Evolutionary conservation across 2,113 vertebrate genomes (phyloP).

Genomic region (Lonchura striata): DNA sequence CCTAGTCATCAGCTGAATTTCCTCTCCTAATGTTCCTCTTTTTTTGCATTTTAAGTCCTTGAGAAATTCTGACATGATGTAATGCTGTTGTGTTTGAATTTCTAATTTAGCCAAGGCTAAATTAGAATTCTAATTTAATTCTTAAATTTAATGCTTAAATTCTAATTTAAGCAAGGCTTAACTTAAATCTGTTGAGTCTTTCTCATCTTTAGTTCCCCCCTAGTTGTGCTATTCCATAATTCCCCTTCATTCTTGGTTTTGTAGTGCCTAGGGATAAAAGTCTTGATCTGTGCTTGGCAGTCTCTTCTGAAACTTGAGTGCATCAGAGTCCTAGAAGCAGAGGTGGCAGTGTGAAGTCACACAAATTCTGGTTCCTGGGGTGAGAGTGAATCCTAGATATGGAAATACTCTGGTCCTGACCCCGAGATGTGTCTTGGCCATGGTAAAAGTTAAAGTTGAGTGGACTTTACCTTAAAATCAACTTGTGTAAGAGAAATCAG

Average conservation of each 20-base stretch:
- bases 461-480: background rate
- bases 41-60: background rate
- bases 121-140: too few species aligned
- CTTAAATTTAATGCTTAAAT: too few species aligned
- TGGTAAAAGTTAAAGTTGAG: background rate
- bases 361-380: background rate
- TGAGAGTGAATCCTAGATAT: background rate
- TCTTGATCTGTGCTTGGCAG: background rate
- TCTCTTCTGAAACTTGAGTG: background rate
- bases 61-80: background rate
- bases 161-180: background rate
- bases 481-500: background rate
- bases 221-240: background rate
- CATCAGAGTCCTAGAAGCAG: background rate
- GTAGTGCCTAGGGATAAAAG: background rate
- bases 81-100: background rate
- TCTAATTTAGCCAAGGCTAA: background rate
- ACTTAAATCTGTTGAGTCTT: background rate
- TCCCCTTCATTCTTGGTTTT: background rate
- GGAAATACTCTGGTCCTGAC: fast-evolving
- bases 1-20: background rate
- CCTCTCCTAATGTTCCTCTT: background rate
- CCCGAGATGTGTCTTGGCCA: background rate
- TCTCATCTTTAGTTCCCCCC: background rate
- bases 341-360: background rate